Conservation (phyloP, 2,888 invertebrate species). For the Drosophila dives region DNA sequence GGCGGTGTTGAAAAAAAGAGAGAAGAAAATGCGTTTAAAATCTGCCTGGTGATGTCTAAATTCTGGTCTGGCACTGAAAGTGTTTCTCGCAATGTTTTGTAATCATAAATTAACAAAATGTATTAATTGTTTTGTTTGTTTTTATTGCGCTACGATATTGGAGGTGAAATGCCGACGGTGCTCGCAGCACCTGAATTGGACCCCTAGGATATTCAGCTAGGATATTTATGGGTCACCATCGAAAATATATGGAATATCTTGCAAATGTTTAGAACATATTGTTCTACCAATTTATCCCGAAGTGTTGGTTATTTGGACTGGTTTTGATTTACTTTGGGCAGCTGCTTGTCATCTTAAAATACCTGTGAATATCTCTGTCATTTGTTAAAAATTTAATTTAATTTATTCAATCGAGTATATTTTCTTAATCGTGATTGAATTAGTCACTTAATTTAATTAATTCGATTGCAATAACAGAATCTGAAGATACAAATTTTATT, state of each 20-base stretch:
- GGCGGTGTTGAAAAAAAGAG: conserved; percentile 31
- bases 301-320: not conserved
- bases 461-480: not conserved
- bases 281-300: conserved; percentile 11
- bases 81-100: conserved; percentile 79
- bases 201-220: conserved; percentile 15
- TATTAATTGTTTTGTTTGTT: conserved; percentile 82
- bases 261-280: conserved; percentile 10
- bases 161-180: conserved; percentile 67
- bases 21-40: conserved; percentile 43
- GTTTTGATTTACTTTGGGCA: conserved; percentile 35
- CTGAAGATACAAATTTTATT: not conserved
- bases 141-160: conserved; percentile 72
- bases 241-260: conserved; percentile 21
- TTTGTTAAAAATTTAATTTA: conserved; percentile 62
- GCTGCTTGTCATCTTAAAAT: conserved; percentile 15
- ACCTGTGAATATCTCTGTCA: conserved; percentile 34
- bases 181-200: conserved; percentile 18
- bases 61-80: conserved; percentile 68
- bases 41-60: conserved; percentile 76
- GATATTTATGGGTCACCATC: conserved; percentile 24
- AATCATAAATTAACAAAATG: conserved; percentile 83
- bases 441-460: conserved; percentile 21
- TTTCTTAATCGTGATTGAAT: conserved; percentile 30
- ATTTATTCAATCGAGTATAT: conserved; percentile 38